Base-by-base conservation (phyloP, 2,797 vertebrate species). In the Lateolabrax maculatus region DNA sequence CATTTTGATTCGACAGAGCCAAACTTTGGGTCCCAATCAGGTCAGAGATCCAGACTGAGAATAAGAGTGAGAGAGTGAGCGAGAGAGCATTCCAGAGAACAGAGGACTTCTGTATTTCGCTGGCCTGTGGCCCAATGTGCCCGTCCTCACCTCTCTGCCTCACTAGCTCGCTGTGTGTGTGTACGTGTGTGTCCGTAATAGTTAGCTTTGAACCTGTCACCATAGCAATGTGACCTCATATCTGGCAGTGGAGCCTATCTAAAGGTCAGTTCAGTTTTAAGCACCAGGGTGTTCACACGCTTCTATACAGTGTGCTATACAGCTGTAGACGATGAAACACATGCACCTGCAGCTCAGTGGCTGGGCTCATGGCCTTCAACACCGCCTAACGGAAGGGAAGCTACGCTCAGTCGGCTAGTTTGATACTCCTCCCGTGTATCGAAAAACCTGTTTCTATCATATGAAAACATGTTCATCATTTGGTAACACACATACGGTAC, bases 61-160 rank as follows among this genome's bases (percentile, higher is more conserved):
- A 56, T 29, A 57, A 75, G 36, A 80, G 52, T 4, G 49, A 58
- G 60, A 39, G 55, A 79, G 41, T 11, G 63, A 73, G 75, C 0
- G 13, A 71, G 79, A 81, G 61, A 81, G 66, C 81, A 89, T 89
- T 91, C 83, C 88, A 80, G 83, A 91, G 89, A 92, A 94, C 92
- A 94, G 89, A 88, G 85, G 82, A 84, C 67, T 64, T 85, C 78
- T 93, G 87, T 92, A 61, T 83, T 87, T 76, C 41, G 11, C 78
- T 88, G 90, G 87, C 88, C 66, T 0, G 29, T 41, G 55, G 75
- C 87, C 90, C 65, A 64, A 57, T 43, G 55, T 69, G 37, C 63
- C 71, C 5, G 66, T 86, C 73, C 62, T 87, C 61, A 79, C 65
- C 79, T 76, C 79, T 58, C 75, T 5, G 78, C 65, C 69, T 71